These are phyloP conservation scores for Holocentrus rufus DNA, from an alignment of 2,797 vertebrate species.

Conservation along the genomic window DNA sequence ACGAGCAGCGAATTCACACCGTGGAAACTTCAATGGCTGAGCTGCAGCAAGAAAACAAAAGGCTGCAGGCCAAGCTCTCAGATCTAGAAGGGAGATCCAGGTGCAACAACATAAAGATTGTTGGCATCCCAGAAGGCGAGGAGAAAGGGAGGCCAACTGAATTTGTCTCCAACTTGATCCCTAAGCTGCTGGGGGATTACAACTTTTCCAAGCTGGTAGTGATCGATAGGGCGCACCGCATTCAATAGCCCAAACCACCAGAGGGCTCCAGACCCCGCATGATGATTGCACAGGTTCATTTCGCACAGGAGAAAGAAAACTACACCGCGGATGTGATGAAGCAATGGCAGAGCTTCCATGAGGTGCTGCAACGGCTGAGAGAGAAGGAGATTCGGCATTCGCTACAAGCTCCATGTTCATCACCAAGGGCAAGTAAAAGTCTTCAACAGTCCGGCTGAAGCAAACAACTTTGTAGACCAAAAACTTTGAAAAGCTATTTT, in stretches of 20 bases:
- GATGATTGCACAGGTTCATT: background rate
- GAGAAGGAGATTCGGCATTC: background rate
- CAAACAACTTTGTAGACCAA: background rate
- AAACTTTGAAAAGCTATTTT: background rate
- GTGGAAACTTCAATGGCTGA: background rate
- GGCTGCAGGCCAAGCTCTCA: background rate
- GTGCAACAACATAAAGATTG: too few relatives aligned
- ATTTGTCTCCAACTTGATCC: too few relatives aligned
- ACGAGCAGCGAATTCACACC: too few relatives aligned
- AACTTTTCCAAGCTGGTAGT: background rate
- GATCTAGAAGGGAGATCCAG: background rate
- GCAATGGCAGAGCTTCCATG: background rate
- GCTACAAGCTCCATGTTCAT: background rate
- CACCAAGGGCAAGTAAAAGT: background rate
- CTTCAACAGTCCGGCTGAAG: background rate
- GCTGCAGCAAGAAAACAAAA: constrained; percentile 5
- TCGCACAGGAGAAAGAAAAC: constrained; percentile 3
- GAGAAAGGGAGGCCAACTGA: too few relatives aligned
- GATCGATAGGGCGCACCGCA: background rate
- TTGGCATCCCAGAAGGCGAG: too few relatives aligned
- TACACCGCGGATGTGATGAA: background rate
- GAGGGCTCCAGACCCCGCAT: background rate
- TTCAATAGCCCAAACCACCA: background rate
- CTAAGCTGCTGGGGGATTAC: background rate
- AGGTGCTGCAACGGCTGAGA: constrained; percentile 5